Base-by-base conservation (phyloP, 2,797 vertebrate genomes). In the Chrosomus eos region DNA sequence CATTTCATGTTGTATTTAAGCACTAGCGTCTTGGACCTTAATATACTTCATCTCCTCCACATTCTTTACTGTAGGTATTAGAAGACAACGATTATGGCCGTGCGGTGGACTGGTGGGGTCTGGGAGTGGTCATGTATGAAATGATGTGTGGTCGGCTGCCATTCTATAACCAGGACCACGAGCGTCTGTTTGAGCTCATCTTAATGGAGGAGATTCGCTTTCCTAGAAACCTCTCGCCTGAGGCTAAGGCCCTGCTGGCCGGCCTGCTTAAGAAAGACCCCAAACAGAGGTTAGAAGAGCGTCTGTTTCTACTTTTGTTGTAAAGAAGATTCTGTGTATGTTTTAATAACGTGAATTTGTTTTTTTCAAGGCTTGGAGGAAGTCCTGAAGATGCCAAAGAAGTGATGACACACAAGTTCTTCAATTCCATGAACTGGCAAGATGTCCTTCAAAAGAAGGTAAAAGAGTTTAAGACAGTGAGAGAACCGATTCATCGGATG, bases 101-200 rank as follows among this genome's bases (percentile, higher is more conserved):
- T 0, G 97, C 98, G 0, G 98, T 98, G 89, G 98, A 99, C 94
- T 99, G 98, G 98, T 99, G 97, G 98, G 98, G 97, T 3, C 90
- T 98, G 82, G 98, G 98, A 0, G 98, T 99, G 67, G 97, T 98
- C 73, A 99, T 98, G 98, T 99, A 99, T 7, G 98, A 99, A 93
- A 99, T 99, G 98, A 96, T 97, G 95, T 99, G 98, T 0, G 97
- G 98, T 0, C 96, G 98, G 83, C 94, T 99, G 79, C 98, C 97
- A 4, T 99, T 99, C 93, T 99, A 99, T 94, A 99, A 97, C 92
- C 97, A 97, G 92, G 98, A 99, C 92, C 98, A 99, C 0, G 98
- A 99, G 91, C 96, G 97, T 48, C 96, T 99, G 82, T 99, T 99
- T 19, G 98, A 99, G 92, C 96, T 98, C 14, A 99, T 99, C 90